Percentiles rank a stretch among this genome's conserved stretches.
Conservation (phyloP, 2,797 vertebrate genomes). For the Micrastur ruficollis region DNA sequence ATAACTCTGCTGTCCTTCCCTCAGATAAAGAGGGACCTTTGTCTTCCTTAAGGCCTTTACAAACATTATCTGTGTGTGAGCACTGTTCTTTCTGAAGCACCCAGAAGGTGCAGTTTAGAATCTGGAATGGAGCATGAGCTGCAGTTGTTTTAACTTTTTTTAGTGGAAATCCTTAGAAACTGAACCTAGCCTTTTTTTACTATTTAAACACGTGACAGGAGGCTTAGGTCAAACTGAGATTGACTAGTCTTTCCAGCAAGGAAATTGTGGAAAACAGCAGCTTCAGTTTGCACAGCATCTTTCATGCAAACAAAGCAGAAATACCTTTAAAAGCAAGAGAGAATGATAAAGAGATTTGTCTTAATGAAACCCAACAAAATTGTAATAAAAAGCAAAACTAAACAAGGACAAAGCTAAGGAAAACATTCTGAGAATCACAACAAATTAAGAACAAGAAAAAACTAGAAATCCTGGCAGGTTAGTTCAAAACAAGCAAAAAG, state of each 20-base stretch:
- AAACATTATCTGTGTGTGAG: neutral
- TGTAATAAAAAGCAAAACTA: neutral
- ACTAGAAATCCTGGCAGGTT: neutral
- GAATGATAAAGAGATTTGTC: neutral
- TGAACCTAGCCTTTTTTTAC: neutral
- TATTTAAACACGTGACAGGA: neutral
- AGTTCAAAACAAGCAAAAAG: neutral
- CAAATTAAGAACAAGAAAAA: neutral
- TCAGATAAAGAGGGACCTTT: neutral
- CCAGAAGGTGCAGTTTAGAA: neutral
- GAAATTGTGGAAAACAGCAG: neutral
- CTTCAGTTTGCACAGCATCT: neutral
- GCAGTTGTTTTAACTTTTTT: neutral
- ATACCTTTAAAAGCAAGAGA: neutral
- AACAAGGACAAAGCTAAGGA: neutral
- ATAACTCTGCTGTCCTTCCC: neutral
- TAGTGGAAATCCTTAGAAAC: neutral
- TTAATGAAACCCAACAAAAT: neutral
- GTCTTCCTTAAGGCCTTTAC: neutral
- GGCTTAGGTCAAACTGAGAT: neutral
- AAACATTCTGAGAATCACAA: neutral
- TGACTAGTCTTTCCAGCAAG: neutral
- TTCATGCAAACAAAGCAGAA: neutral
- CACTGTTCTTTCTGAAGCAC: neutral
- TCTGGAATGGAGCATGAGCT: neutral